Evolutionary conservation across 64 coral and sea anemone species (phyloP).

Genomic region (Stichodactyla mertensii): DNA sequence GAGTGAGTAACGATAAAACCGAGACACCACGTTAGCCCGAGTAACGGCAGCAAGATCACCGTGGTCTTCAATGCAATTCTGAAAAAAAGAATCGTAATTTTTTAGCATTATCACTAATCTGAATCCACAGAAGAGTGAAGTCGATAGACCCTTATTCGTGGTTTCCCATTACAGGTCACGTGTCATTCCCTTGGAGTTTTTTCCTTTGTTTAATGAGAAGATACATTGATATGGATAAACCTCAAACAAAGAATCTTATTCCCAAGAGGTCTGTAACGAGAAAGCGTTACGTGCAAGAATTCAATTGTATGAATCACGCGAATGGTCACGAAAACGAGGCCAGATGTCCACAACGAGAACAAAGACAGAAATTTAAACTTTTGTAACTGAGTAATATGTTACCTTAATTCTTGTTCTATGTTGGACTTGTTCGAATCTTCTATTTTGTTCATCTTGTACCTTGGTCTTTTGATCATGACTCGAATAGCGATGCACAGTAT

Average conservation of each 20-base stretch:
- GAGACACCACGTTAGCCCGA: slow-evolving; percentile 42
- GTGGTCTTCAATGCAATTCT: slow-evolving; percentile 55
- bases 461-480: slow-evolving; percentile 31
- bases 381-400: not conserved
- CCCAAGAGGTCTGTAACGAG: too few relatives aligned
- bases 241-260: too few relatives aligned
- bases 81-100: not conserved
- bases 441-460: slow-evolving; percentile 20
- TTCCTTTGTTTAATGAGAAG: too few relatives aligned
- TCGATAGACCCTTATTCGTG: too few relatives aligned
- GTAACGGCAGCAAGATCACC: slow-evolving; percentile 39
- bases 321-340: too few relatives aligned
- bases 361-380: too few relatives aligned
- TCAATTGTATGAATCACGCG: too few relatives aligned
- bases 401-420: slow-evolving; percentile 42
- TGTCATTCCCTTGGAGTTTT: too few relatives aligned
- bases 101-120: not conserved
- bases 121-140: not conserved
- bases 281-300: too few relatives aligned
- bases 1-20: slow-evolving; percentile 46
- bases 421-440: not conserved
- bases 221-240: too few relatives aligned
- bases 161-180: too few relatives aligned
- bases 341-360: too few relatives aligned
- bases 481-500: slow-evolving; percentile 42